Percentiles rank a stretch among this genome's conserved stretches.
Conservation (phyloP, 2,797 vertebrate species). For the Molossus alvarezi region DNA sequence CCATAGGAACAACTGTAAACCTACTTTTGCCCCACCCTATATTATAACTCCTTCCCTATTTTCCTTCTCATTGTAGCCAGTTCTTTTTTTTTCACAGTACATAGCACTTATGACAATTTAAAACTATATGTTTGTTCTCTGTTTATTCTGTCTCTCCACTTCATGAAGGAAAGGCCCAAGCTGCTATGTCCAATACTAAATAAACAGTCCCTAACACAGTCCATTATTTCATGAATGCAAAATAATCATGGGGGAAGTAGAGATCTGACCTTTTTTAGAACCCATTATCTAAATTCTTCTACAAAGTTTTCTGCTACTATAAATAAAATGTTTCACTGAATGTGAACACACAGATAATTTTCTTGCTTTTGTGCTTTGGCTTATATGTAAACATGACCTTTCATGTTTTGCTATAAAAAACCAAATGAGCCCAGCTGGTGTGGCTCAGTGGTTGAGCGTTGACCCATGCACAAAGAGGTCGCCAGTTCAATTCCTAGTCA, state of each 20-base stretch:
- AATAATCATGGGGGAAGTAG: background rate
- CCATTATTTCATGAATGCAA: constrained; percentile 20
- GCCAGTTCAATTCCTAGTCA: no score
- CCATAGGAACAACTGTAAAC: background rate
- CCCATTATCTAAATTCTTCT: background rate
- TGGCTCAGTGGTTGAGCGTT: no score
- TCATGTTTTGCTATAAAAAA: constrained; percentile 49
- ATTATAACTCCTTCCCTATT: background rate
- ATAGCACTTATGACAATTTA: background rate
- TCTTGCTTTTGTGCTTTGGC: constrained; percentile 15
- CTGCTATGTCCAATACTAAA: background rate
- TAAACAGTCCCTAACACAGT: background rate
- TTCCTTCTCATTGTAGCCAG: background rate
- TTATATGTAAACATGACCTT: constrained; percentile 44
- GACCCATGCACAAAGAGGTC: no score
- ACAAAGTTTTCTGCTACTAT: background rate
- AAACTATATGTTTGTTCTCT: background rate
- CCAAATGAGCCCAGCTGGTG: background rate
- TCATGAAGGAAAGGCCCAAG: constrained; percentile 5
- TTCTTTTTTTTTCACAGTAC: background rate
- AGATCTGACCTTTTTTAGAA: background rate
- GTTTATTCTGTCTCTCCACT: background rate
- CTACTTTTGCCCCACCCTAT: background rate
- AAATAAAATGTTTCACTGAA: background rate
- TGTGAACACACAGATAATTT: background rate